phyloP scores from a whole-genome alignment of 2,113 vertebrate genomes.

The Bubo scandiacus region DNA sequence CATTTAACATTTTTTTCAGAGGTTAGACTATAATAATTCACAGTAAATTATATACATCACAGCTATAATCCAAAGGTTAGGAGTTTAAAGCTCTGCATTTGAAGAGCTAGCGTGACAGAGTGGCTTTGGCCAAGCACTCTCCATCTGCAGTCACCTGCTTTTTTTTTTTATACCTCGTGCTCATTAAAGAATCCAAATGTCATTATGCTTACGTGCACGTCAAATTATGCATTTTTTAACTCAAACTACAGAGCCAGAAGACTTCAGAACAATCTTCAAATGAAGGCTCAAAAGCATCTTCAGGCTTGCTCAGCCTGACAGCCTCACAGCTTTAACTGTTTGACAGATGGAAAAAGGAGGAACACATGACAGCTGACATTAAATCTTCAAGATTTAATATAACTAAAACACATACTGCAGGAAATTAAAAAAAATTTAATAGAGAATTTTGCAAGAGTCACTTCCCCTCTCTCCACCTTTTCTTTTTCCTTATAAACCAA shows the following conservation, averaged over 20 bases:
- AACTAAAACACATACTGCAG: neutral
- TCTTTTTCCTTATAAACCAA: neutral
- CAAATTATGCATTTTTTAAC: neutral
- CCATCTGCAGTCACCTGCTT: neutral
- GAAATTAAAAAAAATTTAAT: neutral
- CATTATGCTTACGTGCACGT: neutral
- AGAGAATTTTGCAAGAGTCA: neutral
- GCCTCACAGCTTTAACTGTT: neutral
- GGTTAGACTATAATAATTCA: neutral
- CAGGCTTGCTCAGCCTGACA: neutral
- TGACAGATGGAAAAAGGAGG: neutral
- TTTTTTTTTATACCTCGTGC: neutral
- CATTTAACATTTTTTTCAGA: neutral
- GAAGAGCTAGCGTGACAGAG: neutral
- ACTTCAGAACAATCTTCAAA: slow-evolving; percentile 9
- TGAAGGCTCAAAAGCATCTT: neutral
- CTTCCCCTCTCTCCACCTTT: neutral
- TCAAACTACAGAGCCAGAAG: neutral
- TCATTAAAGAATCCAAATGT: neutral
- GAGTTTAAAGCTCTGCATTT: neutral
- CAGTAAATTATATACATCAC: neutral
- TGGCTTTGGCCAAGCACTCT: neutral
- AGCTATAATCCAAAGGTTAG: neutral
- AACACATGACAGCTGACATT: neutral
- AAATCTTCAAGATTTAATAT: neutral